Base-by-base conservation (phyloP, 2,113 vertebrate genomes). In the Zingel zingel region DNA sequence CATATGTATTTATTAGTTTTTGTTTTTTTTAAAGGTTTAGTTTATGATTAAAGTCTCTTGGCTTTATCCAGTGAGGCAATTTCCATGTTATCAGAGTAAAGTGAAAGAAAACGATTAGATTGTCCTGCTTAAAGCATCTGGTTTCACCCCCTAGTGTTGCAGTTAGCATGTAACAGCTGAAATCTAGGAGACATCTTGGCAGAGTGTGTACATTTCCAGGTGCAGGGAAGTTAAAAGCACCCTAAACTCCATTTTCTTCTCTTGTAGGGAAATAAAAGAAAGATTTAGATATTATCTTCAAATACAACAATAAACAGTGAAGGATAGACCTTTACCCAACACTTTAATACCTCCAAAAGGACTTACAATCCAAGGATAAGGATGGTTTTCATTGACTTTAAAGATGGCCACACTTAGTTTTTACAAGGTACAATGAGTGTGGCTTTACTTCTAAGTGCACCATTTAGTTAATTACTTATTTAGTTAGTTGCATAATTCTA, bases 141-240 rank as follows among this genome's bases (percentile, higher is more conserved):
- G 81, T 78, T 87, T 81, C 64, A 72, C 79, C 74, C 74, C 61
- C 58, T 56, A 16, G 43, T 76, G 80, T 85, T 64, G 63, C 79
- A 79, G 74, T 71, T 68, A 75, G 82, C 48, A 53, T 65, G 65
- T 73, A 70, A 74, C 77, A 82, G 58, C 68, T 62, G 21, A 54
- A 81, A 76, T 75, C 53, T 74, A 84, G 79, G 80, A 83, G 76
- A 69, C 66, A 73, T 69, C 62, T 81, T 92, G 88, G 86, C 86
- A 69, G 54, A 50, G 61, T 53, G 47, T 66, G 5, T 21, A 74
- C 62, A 63, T 78, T 62, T 82, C 83, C 88, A 91, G 88, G 85
- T 92, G 91, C 33, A 57, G 48, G 64, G 66, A 82, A 74, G 45
- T 84, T 61, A 36, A 72, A 78, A 48, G 59, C 65, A 65, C 25